Evolutionary conservation across 2,113 vertebrate genomes (phyloP).

Genomic region (Natator depressus): DNA sequence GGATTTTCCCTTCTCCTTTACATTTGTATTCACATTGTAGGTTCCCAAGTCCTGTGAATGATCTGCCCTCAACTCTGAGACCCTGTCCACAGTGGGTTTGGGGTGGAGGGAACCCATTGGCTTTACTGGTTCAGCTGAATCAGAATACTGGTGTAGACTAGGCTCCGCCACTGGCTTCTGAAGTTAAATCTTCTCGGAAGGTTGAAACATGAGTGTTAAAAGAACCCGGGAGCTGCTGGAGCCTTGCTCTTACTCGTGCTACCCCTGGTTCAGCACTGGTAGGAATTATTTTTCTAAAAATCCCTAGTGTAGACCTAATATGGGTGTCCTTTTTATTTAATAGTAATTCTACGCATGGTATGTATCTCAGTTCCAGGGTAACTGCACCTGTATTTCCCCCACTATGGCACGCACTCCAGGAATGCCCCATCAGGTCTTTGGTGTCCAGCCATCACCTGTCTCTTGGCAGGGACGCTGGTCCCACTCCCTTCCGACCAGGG

Average conservation of each 20-base stretch:
- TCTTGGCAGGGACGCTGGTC: too few relatives aligned
- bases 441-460: too few relatives aligned
- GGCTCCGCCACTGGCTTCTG: neutral
- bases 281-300: neutral
- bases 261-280: neutral
- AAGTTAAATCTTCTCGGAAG: neutral
- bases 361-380: neutral
- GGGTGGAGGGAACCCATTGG: neutral
- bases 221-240: neutral
- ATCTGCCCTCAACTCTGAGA: accelerated
- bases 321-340: neutral
- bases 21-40: neutral
- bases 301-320: accelerated
- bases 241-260: neutral
- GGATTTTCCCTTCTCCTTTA: neutral
- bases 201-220: neutral
- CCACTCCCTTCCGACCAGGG: too few relatives aligned
- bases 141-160: neutral
- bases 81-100: accelerated
- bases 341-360: neutral
- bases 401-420: too few relatives aligned
- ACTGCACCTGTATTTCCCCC: too few relatives aligned
- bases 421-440: too few relatives aligned
- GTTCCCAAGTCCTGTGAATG: accelerated
- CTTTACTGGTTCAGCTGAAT: neutral